Evolutionary conservation across 2,888 invertebrate genomes (phyloP).

Genomic region (Ligdia adustata): DNA sequence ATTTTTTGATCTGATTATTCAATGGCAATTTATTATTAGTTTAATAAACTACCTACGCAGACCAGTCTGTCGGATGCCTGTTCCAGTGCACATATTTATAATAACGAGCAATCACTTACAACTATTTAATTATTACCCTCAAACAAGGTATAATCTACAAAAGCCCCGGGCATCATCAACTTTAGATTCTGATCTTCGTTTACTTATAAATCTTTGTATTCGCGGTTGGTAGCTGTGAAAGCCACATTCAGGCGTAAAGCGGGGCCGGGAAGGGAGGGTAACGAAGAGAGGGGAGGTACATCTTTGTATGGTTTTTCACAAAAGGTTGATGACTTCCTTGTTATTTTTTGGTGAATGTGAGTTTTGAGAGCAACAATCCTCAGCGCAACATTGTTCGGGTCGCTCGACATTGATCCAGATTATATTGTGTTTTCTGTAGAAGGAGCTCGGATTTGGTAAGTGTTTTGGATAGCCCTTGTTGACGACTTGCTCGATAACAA

Average conservation of each 20-base stretch:
- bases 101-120: no score
- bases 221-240: not conserved
- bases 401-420: constrained; percentile 8
- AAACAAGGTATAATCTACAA: no score
- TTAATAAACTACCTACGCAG: no score
- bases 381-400: constrained; percentile 4
- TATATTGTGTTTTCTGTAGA: not conserved
- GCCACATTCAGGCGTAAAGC: not conserved
- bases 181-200: not conserved
- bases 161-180: no score
- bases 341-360: constrained; percentile 13
- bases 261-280: not conserved
- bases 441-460: constrained; percentile 7
- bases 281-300: not conserved
- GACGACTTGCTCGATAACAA: constrained; percentile 2
- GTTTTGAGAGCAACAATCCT: constrained; percentile 10
- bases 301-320: constrained; percentile 15
- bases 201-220: not conserved
- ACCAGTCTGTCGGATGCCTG: no score
- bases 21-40: no score
- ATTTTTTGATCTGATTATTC: no score
- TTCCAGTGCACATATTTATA: no score
- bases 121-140: no score
- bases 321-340: constrained; percentile 21
- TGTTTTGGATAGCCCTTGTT: constrained; percentile 1